A percentile compares a stretch with the other conserved stretches of the same genome.
These are phyloP conservation scores for Rostratula benghalensis DNA, from an alignment of 2,113 vertebrate genomes.

Conservation along the genomic window DNA sequence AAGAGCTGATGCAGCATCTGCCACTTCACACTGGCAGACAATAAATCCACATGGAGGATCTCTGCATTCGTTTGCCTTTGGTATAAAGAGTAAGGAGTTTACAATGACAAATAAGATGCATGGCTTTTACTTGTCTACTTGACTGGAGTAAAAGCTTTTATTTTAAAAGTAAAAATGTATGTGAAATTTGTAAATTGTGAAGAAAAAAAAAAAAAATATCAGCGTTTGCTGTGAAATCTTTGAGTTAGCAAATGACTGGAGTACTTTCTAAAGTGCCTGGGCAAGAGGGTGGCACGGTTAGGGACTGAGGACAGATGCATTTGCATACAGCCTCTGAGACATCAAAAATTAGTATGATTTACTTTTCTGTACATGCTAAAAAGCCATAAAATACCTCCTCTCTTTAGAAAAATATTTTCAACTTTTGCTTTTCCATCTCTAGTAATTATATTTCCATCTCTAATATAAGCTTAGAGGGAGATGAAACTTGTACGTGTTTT, in stretches of 20 bases:
- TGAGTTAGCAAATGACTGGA: neutral
- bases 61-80: neutral
- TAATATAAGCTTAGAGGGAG: neutral
- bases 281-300: neutral
- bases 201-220: neutral
- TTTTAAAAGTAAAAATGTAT: neutral
- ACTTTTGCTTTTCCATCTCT: neutral
- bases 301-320: neutral
- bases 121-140: neutral
- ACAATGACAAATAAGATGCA: neutral
- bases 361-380: neutral
- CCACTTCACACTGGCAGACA: neutral
- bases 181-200: neutral
- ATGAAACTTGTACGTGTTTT: rapidly evolving
- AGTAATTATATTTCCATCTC: neutral
- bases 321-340: neutral
- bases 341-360: neutral
- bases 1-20: neutral
- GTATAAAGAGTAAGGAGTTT: neutral
- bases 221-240: neutral
- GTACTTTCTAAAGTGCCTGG: neutral
- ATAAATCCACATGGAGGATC: neutral
- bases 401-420: neutral
- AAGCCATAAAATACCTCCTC: neutral
- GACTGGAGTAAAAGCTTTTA: neutral